Percentiles rank a stretch among this genome's conserved stretches.
Evolutionary conservation across 2,113 vertebrate genomes (phyloP).

Genomic region (Perognathus longimembris): DNA sequence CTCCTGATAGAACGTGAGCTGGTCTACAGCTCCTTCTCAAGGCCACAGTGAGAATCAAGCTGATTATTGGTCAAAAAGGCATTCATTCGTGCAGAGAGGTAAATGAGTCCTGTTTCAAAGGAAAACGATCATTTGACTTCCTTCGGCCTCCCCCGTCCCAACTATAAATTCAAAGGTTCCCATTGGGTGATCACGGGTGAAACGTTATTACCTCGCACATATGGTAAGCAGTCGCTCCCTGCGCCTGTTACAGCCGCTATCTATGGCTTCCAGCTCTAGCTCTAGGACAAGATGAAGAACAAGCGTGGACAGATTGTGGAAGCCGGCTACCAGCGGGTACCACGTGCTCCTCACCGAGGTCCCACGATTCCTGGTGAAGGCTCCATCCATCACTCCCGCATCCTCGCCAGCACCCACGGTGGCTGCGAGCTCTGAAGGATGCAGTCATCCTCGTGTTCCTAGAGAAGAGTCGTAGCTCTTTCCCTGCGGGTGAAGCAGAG

Average conservation of each 20-base stretch:
- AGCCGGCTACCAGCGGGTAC: rapidly evolving
- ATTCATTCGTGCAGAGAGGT: not conserved
- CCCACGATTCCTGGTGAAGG: too few relatives aligned
- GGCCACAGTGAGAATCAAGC: not conserved
- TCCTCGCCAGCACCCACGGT: rapidly evolving
- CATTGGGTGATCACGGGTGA: not conserved
- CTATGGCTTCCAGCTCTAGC: rapidly evolving
- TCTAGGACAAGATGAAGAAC: not conserved
- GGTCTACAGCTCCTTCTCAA: rapidly evolving
- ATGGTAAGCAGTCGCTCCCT: rapidly evolving
- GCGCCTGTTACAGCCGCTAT: rapidly evolving
- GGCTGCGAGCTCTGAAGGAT: not conserved
- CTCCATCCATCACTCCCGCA: too few relatives aligned
- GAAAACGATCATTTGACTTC: not conserved
- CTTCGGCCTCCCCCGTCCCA: not conserved
- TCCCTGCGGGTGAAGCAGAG: not conserved
- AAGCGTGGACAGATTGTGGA: not conserved
- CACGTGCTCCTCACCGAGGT: rapidly evolving
- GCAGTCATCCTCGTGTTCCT: not conserved
- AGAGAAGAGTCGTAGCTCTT: slow-evolving; percentile 17
- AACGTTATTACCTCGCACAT: not conserved
- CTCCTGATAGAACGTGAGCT: too few relatives aligned
- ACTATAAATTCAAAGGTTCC: not conserved
- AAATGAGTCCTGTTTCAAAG: not conserved
- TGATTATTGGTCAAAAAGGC: not conserved